phyloP scores from a whole-genome alignment of 2,888 invertebrate species.

The Caenorhabditis macrosperma region DNA sequence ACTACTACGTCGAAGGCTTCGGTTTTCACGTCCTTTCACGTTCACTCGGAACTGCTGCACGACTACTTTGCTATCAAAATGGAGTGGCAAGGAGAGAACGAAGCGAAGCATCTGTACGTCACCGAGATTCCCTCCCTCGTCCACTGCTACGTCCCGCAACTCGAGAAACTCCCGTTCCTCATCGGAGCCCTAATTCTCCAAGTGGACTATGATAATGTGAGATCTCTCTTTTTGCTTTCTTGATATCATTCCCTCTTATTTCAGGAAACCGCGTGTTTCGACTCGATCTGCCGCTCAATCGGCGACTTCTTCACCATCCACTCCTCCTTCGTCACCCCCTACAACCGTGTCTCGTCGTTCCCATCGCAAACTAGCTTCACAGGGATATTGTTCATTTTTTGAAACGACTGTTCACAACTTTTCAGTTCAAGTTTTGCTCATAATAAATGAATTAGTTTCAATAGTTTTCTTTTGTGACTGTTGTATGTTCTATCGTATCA shows the following conservation, averaged over 20 bases:
- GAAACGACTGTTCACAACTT: no score
- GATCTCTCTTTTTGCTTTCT: slow-evolving; percentile 6
- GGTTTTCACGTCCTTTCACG: background rate
- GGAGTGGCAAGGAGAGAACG: slow-evolving; percentile 82
- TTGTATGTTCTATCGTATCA: no score
- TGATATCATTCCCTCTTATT: slow-evolving; percentile 5
- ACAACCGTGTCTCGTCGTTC: slow-evolving; percentile 37
- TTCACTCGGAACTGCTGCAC: slow-evolving; percentile 86
- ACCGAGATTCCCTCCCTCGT: slow-evolving; percentile 88
- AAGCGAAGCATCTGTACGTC: slow-evolving; percentile 81
- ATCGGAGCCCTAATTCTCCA: slow-evolving; percentile 87
- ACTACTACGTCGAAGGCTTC: slow-evolving; percentile 7
- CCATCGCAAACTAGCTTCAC: no score
- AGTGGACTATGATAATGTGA: slow-evolving; percentile 88
- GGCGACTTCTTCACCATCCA: slow-evolving; percentile 65
- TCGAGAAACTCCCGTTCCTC: slow-evolving; percentile 89
- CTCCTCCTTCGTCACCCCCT: slow-evolving; percentile 28
- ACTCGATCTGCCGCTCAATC: slow-evolving; percentile 61
- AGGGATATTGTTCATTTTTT: no score
- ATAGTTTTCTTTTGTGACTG: no score
- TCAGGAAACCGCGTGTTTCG: slow-evolving; percentile 68
- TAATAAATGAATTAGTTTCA: no score
- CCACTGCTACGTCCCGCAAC: slow-evolving; percentile 88
- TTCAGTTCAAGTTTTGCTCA: no score
- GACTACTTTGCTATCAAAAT: slow-evolving; percentile 94